Evolutionary conservation across 2,888 invertebrate genomes (phyloP).

Genomic region (Cephus rjabovi): DNA sequence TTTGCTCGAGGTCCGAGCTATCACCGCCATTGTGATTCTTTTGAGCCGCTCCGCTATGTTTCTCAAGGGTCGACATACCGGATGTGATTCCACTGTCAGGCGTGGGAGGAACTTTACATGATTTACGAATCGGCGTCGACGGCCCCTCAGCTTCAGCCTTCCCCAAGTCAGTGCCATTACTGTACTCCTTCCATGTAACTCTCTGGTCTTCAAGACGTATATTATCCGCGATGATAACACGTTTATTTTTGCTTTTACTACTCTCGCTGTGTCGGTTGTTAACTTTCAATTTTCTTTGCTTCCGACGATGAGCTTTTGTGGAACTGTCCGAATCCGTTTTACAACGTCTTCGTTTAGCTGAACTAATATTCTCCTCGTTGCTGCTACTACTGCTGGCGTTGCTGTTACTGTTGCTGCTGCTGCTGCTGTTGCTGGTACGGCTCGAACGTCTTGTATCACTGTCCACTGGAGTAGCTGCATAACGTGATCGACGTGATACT

Average conservation of each 20-base stretch:
- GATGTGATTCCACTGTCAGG: slow-evolving; percentile 63
- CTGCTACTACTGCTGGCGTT: slow-evolving; percentile 15
- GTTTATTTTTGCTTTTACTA: slow-evolving; percentile 39
- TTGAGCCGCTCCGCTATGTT: slow-evolving; percentile 31
- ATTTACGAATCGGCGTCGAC: slow-evolving; percentile 43
- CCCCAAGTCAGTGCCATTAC: slow-evolving; percentile 29
- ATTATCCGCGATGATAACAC: slow-evolving; percentile 35
- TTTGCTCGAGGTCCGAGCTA: slow-evolving; percentile 53
- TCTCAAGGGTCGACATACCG: slow-evolving; percentile 56
- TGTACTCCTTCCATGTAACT: slow-evolving; percentile 27
- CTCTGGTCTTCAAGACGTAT: slow-evolving; percentile 23
- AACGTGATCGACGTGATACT: slow-evolving; percentile 49
- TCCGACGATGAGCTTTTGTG: slow-evolving; percentile 32
- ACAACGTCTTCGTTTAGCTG: slow-evolving; percentile 38
- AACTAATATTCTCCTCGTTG: slow-evolving; percentile 20
- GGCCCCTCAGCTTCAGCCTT: slow-evolving; percentile 9
- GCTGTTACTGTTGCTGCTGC: slow-evolving; percentile 13
- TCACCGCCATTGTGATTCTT: slow-evolving; percentile 39
- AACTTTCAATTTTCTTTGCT: slow-evolving; percentile 41
- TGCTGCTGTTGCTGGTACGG: slow-evolving; percentile 40
- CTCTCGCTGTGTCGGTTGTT: slow-evolving; percentile 23
- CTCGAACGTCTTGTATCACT: slow-evolving; percentile 38
- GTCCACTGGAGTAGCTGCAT: slow-evolving; percentile 32
- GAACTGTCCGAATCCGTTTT: slow-evolving; percentile 45
- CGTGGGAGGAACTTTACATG: slow-evolving; percentile 45